phyloP scores from a whole-genome alignment of 2,888 invertebrate species.

The Amphipyra berbera region DNA sequence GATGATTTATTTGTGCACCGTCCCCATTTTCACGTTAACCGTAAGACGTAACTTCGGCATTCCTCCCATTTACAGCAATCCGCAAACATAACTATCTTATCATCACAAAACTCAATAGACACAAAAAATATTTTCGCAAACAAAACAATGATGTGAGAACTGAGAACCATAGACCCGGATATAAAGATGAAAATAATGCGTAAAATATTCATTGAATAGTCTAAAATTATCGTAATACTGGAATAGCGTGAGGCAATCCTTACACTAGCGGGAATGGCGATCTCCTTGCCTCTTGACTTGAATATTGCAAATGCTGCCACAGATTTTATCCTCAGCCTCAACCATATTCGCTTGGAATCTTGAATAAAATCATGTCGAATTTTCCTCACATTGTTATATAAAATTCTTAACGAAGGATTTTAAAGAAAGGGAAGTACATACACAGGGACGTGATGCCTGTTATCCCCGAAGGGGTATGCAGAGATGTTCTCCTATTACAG shows the following conservation, averaged over 20 bases:
- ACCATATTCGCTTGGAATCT: constrained; percentile 57
- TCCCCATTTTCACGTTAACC: neutral
- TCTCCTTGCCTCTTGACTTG: constrained; percentile 57
- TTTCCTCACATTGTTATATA: constrained; percentile 31
- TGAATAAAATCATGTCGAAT: constrained; percentile 54
- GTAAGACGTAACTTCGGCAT: neutral
- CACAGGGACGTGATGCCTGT: too few species aligned
- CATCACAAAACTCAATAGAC: neutral
- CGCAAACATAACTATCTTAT: neutral
- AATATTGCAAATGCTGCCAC: constrained; percentile 71
- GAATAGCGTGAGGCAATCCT: constrained; percentile 48
- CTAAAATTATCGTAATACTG: constrained; percentile 41
- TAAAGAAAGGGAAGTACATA: neutral
- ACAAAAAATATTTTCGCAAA: constrained; percentile 4
- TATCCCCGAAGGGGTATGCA: too few species aligned
- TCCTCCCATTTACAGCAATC: neutral
- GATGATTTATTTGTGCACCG: neutral
- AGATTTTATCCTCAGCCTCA: constrained; percentile 68
- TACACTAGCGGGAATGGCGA: constrained; percentile 51
- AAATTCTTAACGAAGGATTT: constrained; percentile 35
- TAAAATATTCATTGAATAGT: constrained; percentile 54
- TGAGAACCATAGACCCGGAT: constrained; percentile 15
- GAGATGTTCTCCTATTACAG: too few species aligned
- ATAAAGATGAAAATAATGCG: constrained; percentile 36
- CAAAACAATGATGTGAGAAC: constrained; percentile 34